A percentile compares a stretch with the other conserved stretches of the same genome.
Conservation (phyloP, 2,113 vertebrate species). For the Candoia aspera region DNA sequence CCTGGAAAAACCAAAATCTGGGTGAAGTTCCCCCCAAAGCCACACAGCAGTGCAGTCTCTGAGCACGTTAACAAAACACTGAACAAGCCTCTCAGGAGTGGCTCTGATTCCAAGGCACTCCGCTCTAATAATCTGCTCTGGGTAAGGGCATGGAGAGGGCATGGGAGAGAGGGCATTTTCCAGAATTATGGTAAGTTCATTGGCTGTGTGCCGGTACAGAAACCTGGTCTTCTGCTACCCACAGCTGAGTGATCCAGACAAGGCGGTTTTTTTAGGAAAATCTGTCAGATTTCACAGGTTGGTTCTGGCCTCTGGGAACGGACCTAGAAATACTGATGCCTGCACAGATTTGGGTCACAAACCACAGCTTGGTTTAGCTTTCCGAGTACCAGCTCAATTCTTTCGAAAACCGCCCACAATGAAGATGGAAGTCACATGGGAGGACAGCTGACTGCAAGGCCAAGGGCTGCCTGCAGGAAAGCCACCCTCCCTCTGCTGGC, state of each 20-base stretch:
- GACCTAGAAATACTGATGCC: too few relatives aligned
- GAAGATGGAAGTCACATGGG: background rate
- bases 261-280: background rate
- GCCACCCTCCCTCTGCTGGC: too few relatives aligned
- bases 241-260: background rate
- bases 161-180: too few relatives aligned
- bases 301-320: background rate
- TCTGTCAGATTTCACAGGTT: too few relatives aligned
- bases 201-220: too few relatives aligned
- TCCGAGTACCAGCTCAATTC: background rate
- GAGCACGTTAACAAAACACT: background rate
- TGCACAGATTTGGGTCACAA: background rate
- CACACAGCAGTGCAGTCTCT: background rate
- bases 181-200: too few relatives aligned
- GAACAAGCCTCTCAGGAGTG: background rate
- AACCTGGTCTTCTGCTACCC: background rate
- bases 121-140: background rate
- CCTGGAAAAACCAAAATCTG: conserved; percentile 67
- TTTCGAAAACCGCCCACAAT: background rate
- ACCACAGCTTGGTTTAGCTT: background rate
- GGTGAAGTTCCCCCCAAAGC: background rate
- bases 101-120: background rate
- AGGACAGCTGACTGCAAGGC: background rate
- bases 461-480: background rate
- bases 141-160: background rate